Evolutionary conservation across 2,113 vertebrate species (phyloP), one percentile per base, ranked within the genome.

Genomic region (Blennius ocellaris): DNA sequence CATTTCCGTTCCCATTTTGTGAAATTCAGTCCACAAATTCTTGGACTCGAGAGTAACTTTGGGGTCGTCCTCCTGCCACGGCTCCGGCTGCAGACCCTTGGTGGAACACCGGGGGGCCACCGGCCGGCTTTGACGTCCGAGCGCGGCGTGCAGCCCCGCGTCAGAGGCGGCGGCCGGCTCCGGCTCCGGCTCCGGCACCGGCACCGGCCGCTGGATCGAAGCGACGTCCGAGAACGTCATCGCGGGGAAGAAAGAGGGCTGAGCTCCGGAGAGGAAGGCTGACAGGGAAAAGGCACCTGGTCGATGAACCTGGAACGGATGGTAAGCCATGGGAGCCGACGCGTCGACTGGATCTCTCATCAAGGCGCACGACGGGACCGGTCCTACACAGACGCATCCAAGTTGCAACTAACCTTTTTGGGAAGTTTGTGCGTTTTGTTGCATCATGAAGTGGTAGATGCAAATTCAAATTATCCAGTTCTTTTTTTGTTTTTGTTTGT

Each of bases 1-100:
- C 97, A 99, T 99, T 90, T 99, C 98, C 0, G 98, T 99, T 59
- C 97, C 97, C 80, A 96, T 93, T 87, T 97, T 97, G 87, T 99
- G 96, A 81, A 99, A 99, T 80, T 97, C 95, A 86, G 96, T 96
- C 98, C 98, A 99, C 10, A 99, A 92, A 58, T 96, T 95, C 71
- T 96, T 96, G n/a, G 96, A 95, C 48, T 99, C 97, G 87, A 99
- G 92, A 6, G 93, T 97, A 66, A 99, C 97, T 93, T 96, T 97
- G 12, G 96, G 97, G 69, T 99, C 96, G 76, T 99, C 97, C 16
- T 96, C 95, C 21, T 92, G 93, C 64, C 94, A 95, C 39, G 96
- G 95, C 50, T 96, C 95, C 0, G 93, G 91, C 59, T 96, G 95
- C 88, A 94, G 85, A 90, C 92, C 95, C 73, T 95, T 97, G 8